Base-by-base conservation (phyloP, 1,140 invertebrate species). In the Sminthurides bifidus region DNA sequence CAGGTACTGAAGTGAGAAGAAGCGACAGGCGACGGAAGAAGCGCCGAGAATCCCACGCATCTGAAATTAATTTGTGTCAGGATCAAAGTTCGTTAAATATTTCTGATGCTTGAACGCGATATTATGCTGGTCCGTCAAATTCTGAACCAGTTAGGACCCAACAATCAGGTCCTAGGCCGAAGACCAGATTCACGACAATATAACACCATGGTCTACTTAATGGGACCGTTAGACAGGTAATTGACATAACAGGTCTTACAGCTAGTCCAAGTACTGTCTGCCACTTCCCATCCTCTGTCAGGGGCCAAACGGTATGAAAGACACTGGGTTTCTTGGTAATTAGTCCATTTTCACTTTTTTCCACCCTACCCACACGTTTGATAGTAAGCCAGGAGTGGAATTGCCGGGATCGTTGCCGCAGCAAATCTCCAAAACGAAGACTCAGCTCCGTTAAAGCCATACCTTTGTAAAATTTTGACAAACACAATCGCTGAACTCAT, bases 401-500 rank as follows among this genome's bases (percentile, higher is more conserved):
- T 61, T 15, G 52, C 43, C 0, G 56, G 59, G 19, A 61, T 2
- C 10, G 51, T 43, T 1, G 56, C 41, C 2, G 56, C 59, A 2
- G 45, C n/a, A 54, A 61, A 62, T 19, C 62, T 43, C 52, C 54
- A 64, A 57, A 64, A 64, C 1, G 49, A 54, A 10, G 59, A 37
- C 10, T 45, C 48, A 23, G 53, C 51, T 23, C 43, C 40, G 30
- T 59, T 33, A 40, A 59, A 56, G 1, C 56, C 56, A 38, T 59
- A 59, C 15, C 50, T 37, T 49, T 50, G 33, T 19, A 60, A 37
- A n/a, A 60, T 8, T 55, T 60, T 60, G 1, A 56, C 58, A 38
- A 61, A 19, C 6, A 58, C 33, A 50, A 54, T 29, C n/a, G 37
- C n/a, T n/a, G n/a, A n/a, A n/a, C n/a, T n/a, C n/a, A n/a, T n/a